Conservation (phyloP, 2,888 invertebrate genomes). For the Chymomyza procnemis region DNA sequence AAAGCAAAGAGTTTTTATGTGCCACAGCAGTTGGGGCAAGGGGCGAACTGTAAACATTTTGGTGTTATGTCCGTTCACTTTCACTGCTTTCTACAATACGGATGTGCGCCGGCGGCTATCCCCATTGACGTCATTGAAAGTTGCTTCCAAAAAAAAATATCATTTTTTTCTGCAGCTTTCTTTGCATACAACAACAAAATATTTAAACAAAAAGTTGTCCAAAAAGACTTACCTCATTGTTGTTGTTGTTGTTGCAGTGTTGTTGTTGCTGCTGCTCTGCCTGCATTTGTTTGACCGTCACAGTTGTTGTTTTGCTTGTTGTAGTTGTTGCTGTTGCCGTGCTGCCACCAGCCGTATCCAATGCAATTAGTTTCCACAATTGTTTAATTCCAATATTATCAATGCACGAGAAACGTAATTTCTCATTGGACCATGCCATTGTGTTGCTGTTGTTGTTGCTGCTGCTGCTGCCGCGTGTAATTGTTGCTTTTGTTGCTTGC, state of each 20-base stretch:
- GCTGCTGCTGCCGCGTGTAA: conserved; percentile 40
- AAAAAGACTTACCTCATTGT: conserved; percentile 60
- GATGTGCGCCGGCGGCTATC: conserved; percentile 46
- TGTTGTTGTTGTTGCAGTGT: conserved; percentile 50
- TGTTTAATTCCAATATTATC: conserved; percentile 78
- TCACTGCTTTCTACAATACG: conserved; percentile 65
- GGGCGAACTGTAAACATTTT: too few relatives aligned
- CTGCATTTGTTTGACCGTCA: conserved; percentile 39
- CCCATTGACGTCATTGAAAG: conserved; percentile 58
- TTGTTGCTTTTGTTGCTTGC: conserved; percentile 28
- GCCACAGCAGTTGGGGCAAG: neutral
- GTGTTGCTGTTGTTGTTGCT: conserved; percentile 54
- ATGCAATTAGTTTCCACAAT: conserved; percentile 77
- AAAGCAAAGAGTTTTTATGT: neutral
- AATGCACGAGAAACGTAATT: conserved; percentile 77
- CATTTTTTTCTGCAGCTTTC: neutral
- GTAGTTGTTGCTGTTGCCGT: conserved; percentile 12
- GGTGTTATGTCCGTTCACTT: conserved; percentile 42
- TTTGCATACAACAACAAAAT: neutral
- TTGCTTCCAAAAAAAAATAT: neutral
- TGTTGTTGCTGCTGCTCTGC: conserved; percentile 38
- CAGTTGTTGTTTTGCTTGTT: conserved; percentile 21
- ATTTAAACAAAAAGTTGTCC: conserved; percentile 15
- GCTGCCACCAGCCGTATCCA: conserved; percentile 65
- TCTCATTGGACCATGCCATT: conserved; percentile 78